Base-by-base conservation (phyloP, 2,888 invertebrate species). In the Syrphus vitripennis region DNA sequence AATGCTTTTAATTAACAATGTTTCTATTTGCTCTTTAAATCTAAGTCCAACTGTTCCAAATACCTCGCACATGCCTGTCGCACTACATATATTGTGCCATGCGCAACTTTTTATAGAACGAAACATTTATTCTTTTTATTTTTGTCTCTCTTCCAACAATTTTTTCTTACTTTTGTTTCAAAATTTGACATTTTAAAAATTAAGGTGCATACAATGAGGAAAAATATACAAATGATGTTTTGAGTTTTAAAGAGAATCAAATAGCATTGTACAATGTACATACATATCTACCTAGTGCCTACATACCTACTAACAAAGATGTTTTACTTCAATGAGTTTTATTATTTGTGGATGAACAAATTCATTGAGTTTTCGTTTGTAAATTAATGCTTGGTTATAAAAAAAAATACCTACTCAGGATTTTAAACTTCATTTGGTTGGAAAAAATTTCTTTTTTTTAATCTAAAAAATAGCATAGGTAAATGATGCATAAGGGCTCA, bases 181-280 rank as follows among this genome's bases (percentile, higher is more conserved):
- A 37, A 59, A 59, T 59, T 59, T 59, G 59, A 59, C 34, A 59
- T 59, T 59, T 59, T 34, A 19, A 6, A 19, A 59, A 48, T 12
- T 19, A 42, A 19, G 42, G 16, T 40, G 42, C 42, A 16, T 5
- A 19, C 10, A 19, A 10, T 10, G 16, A 19, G 9, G 45, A 5
- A 19, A 9, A 10, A 48, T 21, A 7, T 12, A 14, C 16, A 42
- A 16, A 42, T 42, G 19, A 45, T 45, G 10, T 10, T 45, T 10
- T 21, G 19, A 45, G 21, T 45, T 12, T 21, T 45, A 21, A 45
- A 42, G 10, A 10, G 4, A 45, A 19, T 9, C 21, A 10, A 53
- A n/a, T n/a, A 26, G 14, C n/a, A n/a, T n/a, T n/a, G n/a, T n/a
- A n/a, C n/a, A n/a, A n/a, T n/a, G n/a, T n/a, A n/a, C n/a, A n/a